Evolutionary conservation across 2,797 vertebrate genomes (phyloP).

Genomic region (Cheirogaleus major): DNA sequence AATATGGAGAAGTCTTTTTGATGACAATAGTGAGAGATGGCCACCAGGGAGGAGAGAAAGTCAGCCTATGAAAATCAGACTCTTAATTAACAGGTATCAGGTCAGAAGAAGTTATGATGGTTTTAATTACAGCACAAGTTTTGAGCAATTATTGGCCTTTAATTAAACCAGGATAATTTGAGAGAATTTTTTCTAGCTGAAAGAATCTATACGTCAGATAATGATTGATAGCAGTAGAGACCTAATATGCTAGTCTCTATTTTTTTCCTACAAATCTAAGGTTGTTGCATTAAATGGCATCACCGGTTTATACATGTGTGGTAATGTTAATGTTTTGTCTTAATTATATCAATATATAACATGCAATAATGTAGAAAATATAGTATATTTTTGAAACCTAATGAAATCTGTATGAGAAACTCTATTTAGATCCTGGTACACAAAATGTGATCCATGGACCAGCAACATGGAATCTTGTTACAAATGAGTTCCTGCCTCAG

Average conservation of each 20-base stretch:
- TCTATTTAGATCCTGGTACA: neutral
- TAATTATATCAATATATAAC: constrained; percentile 35
- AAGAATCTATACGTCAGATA: neutral
- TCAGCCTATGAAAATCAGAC: constrained; percentile 1
- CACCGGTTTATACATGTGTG: neutral
- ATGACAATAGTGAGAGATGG: neutral
- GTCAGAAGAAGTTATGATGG: constrained; percentile 8
- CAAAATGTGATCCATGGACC: neutral
- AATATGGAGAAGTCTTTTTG: constrained; percentile 10
- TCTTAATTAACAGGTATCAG: constrained; percentile 42
- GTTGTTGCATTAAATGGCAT: neutral
- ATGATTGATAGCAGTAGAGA: neutral
- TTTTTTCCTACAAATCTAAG: constrained; percentile 16
- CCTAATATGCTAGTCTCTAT: neutral
- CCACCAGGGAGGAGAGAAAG: neutral
- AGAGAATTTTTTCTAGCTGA: constrained; percentile 1
- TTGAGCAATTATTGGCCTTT: constrained; percentile 23
- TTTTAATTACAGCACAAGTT: constrained; percentile 45
- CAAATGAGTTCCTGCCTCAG: neutral
- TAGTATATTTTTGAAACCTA: neutral
- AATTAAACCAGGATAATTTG: constrained; percentile 30
- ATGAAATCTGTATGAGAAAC: constrained; percentile 10
- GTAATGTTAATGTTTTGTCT: constrained; percentile 16
- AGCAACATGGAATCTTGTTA: neutral
- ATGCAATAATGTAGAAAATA: neutral